A percentile compares a stretch with the other conserved stretches of the same genome.
These are phyloP conservation scores for Tachypleus tridentatus DNA, from an alignment of 1,140 invertebrate species.

Conservation along the genomic window DNA sequence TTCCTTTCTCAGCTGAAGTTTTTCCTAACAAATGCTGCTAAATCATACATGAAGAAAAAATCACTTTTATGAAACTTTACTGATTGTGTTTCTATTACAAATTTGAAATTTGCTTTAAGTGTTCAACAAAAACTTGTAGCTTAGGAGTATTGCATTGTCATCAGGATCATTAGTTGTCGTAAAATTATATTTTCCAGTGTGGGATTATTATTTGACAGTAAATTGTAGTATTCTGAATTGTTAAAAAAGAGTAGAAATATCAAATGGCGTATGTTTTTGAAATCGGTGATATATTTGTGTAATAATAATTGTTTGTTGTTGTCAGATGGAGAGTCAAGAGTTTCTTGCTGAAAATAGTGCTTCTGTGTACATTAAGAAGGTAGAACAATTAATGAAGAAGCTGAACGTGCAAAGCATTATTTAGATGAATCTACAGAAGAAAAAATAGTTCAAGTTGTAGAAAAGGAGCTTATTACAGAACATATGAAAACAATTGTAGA, in stretches of 20 bases:
- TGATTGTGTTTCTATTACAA: too few species aligned
- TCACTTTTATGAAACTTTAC: too few species aligned
- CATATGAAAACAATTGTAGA: slow-evolving; percentile 99
- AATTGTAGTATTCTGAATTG: slow-evolving; percentile 17
- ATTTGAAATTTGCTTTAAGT: too few species aligned
- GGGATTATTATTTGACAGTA: slow-evolving; percentile 2
- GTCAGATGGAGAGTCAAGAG: slow-evolving; percentile 92
- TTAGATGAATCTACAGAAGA: slow-evolving; percentile 93
- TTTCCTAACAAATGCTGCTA: too few species aligned
- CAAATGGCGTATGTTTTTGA: too few species aligned
- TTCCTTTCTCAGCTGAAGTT: too few species aligned
- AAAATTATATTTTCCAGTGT: too few species aligned
- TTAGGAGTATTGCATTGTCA: too few species aligned
- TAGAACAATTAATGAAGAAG: slow-evolving; percentile 94
- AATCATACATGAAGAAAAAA: too few species aligned
- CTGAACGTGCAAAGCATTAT: slow-evolving; percentile 93
- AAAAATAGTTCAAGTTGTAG: slow-evolving; percentile 89
- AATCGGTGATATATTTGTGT: too few species aligned
- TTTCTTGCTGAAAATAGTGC: slow-evolving; percentile 98
- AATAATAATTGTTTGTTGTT: slow-evolving; percentile 2
- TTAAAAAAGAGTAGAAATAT: slow-evolving; percentile 12
- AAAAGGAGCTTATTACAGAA: slow-evolving; percentile 93
- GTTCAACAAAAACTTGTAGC: too few species aligned
- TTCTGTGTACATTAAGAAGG: slow-evolving; percentile 97
- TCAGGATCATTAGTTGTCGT: too few species aligned